Conservation (phyloP, 2,888 invertebrate species). For the Drosophila birchii region DNA sequence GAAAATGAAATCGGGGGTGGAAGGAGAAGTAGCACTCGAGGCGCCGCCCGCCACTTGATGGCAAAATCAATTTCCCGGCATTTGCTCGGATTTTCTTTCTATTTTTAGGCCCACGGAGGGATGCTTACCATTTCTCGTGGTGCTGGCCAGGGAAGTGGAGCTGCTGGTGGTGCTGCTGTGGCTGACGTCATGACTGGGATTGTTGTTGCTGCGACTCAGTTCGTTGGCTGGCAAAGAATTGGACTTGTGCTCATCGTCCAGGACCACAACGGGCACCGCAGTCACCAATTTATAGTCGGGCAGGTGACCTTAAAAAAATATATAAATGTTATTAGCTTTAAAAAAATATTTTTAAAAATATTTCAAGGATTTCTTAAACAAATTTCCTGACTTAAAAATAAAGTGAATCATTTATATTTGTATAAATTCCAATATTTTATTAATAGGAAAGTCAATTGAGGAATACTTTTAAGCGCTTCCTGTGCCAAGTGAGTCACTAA, state of each 20-base stretch:
- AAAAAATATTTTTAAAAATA: neutral
- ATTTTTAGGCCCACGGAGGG: slow-evolving; percentile 36
- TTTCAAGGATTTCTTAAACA: neutral
- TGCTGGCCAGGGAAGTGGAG: slow-evolving; percentile 65
- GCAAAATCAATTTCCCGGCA: slow-evolving; percentile 66
- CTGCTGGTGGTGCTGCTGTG: slow-evolving; percentile 39
- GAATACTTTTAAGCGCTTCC: neutral
- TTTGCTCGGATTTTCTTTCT: slow-evolving; percentile 42
- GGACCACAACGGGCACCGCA: slow-evolving; percentile 91
- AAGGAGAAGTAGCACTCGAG: slow-evolving; percentile 7
- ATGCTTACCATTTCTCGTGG: slow-evolving; percentile 74
- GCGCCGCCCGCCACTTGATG: slow-evolving; percentile 37
- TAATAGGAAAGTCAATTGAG: neutral
- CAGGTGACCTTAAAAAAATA: slow-evolving; percentile 77
- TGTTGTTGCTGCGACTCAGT: slow-evolving; percentile 27
- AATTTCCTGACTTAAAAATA: neutral
- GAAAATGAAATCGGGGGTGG: slow-evolving; percentile 26
- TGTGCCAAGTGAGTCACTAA: neutral
- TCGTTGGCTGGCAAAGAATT: slow-evolving; percentile 35
- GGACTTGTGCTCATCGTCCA: slow-evolving; percentile 87
- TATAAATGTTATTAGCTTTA: neutral
- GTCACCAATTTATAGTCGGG: slow-evolving; percentile 90
- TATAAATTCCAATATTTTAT: neutral
- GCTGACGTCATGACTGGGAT: slow-evolving; percentile 27
- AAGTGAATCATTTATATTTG: slow-evolving; percentile 1